Percentiles rank a stretch among this genome's conserved stretches.
Conservation (phyloP, 2,113 vertebrate species). For the Empidonax traillii region DNA sequence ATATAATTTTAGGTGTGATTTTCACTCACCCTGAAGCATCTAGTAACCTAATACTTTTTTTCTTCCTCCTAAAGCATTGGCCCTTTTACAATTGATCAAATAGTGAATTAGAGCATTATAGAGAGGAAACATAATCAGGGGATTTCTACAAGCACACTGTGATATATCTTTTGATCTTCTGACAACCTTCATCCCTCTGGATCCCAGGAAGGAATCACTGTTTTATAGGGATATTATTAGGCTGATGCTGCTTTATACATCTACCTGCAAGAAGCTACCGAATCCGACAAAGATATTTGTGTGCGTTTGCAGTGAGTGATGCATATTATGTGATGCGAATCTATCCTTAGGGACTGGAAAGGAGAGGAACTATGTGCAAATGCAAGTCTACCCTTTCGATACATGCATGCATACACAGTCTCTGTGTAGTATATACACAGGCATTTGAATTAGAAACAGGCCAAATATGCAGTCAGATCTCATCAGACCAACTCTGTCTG, state of each 20-base stretch:
- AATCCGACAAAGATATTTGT: conserved; percentile 50
- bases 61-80: not conserved
- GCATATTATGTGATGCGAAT: not conserved
- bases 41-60: conserved; percentile 37
- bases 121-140: conserved; percentile 69
- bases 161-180: conserved; percentile 78
- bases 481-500: conserved; percentile 15
- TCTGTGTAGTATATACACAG: not conserved
- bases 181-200: conserved; percentile 75
- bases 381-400: not conserved
- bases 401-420: not conserved
- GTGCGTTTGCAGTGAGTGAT: not conserved
- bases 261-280: conserved; percentile 53
- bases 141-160: conserved; percentile 72
- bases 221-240: conserved; percentile 75
- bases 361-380: conserved; percentile 3
- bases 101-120: conserved; percentile 76
- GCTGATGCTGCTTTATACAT: conserved; percentile 64
- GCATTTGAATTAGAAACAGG: conserved; percentile 18
- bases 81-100: conserved; percentile 75
- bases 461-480: conserved; percentile 12
- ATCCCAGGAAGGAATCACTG: conserved; percentile 59
- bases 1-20: conserved; percentile 62
- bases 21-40: conserved; percentile 58
- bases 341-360: not conserved